Evolutionary conservation across 2,888 invertebrate species (phyloP).

Genomic region (Urechis unicinctus): DNA sequence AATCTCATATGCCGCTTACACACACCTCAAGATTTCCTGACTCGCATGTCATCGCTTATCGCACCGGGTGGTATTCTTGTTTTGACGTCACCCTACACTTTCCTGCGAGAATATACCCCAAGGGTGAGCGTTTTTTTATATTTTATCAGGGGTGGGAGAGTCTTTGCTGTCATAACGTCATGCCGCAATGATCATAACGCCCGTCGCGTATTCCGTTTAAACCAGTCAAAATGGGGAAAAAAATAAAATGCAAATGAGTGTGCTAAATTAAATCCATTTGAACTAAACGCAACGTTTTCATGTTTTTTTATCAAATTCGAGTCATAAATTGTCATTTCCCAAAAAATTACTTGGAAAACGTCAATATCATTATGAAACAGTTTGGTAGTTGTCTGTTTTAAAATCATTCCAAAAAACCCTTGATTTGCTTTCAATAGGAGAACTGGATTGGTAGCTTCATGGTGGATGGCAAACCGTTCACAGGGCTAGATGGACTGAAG

Average conservation of each 20-base stretch:
- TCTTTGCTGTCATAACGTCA: too few species aligned
- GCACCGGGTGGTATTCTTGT: constrained; percentile 42
- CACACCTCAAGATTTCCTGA: constrained; percentile 37
- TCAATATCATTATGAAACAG: background rate
- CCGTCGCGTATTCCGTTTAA: too few species aligned
- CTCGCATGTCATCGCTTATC: constrained; percentile 31
- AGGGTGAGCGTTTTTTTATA: constrained; percentile 27
- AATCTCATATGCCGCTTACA: constrained; percentile 45
- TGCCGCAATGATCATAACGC: too few species aligned
- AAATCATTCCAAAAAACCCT: too few species aligned
- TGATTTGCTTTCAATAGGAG: constrained; percentile 19
- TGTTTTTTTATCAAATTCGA: too few species aligned
- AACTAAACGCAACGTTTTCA: too few species aligned
- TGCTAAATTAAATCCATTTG: too few species aligned
- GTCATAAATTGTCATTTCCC: too few species aligned
- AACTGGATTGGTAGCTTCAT: constrained; percentile 42
- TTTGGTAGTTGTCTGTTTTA: background rate
- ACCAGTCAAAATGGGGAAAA: too few species aligned
- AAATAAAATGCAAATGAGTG: too few species aligned
- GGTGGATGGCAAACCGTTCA: constrained; percentile 27
- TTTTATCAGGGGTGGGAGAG: too few species aligned
- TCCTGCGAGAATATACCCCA: constrained; percentile 40
- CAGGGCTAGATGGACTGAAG: constrained; percentile 38
- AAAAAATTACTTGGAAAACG: too few species aligned
- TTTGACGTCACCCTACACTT: constrained; percentile 47